Conservation (phyloP, 2,888 invertebrate species). For the Eristalis tenax region DNA sequence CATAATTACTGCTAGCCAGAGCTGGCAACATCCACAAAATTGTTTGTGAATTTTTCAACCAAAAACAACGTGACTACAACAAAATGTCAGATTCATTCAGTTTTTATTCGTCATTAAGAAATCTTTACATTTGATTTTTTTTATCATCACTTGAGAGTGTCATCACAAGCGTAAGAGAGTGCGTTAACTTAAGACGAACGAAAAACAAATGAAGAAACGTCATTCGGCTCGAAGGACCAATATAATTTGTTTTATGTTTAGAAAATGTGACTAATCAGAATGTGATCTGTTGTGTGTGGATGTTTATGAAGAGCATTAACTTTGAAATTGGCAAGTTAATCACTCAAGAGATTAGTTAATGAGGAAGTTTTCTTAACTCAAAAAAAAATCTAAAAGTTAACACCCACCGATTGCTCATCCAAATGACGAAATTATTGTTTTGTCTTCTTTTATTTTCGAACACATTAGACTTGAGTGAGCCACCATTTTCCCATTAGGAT, state of each 20-base stretch:
- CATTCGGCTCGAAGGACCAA: background rate
- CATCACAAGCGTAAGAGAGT: background rate
- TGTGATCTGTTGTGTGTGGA: background rate
- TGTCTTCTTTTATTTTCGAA: background rate
- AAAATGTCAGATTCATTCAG: background rate
- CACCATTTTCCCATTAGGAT: background rate
- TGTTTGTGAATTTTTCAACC: background rate
- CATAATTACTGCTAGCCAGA: background rate
- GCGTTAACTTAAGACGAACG: background rate
- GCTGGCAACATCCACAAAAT: conserved; percentile 7
- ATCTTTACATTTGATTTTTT: background rate
- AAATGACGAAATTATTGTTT: background rate
- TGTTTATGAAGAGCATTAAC: background rate
- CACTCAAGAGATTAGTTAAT: background rate
- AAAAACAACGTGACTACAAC: background rate
- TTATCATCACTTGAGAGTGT: background rate
- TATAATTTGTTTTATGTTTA: background rate
- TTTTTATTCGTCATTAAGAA: background rate
- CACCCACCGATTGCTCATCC: background rate
- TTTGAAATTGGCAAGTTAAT: background rate
- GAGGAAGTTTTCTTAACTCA: background rate
- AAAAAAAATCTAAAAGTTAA: background rate
- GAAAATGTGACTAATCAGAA: background rate
- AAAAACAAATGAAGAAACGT: background rate
- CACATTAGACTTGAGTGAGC: background rate